phyloP scores from a whole-genome alignment of 2,797 vertebrate genomes.

The Pelobates cultripes region DNA sequence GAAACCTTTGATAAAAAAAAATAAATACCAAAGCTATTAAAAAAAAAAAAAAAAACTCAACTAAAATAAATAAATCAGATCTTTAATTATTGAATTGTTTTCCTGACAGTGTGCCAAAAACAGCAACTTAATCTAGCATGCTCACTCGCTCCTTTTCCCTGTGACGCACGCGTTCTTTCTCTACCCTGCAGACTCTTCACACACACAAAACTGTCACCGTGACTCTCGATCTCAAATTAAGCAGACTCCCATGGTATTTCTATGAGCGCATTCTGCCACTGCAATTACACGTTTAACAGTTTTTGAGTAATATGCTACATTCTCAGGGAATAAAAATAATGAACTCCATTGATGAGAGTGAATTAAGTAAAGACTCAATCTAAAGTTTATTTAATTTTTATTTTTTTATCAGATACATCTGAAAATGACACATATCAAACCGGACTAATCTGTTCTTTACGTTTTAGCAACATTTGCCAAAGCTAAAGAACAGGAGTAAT shows the following conservation, averaged over 20 bases:
- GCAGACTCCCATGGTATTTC: constrained; percentile 33
- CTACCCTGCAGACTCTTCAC: constrained; percentile 17
- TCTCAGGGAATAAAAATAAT: constrained; percentile 21
- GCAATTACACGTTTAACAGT: constrained; percentile 45
- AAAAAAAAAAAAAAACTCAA: neutral
- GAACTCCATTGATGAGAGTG: constrained; percentile 2
- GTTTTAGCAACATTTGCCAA: too few species aligned
- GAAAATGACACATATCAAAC: too few species aligned
- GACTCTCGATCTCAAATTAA: constrained; percentile 34
- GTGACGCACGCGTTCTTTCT: neutral
- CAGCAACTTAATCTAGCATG: constrained; percentile 25
- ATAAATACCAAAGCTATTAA: too few species aligned
- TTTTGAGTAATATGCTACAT: constrained; percentile 33
- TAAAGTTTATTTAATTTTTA: too few species aligned
- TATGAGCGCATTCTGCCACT: constrained; percentile 24
- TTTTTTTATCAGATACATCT: neutral
- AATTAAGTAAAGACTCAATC: too few species aligned
- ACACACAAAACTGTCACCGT: constrained; percentile 41
- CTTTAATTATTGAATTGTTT: constrained; percentile 4
- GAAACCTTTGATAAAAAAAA: too few species aligned
- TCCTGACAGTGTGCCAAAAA: constrained; percentile 19
- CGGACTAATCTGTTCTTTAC: too few species aligned
- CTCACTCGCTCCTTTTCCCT: neutral
- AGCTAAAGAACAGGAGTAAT: too few species aligned
- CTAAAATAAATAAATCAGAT: neutral